Conservation (phyloP, 2,113 vertebrate genomes). For the Halcyon malimbica region DNA sequence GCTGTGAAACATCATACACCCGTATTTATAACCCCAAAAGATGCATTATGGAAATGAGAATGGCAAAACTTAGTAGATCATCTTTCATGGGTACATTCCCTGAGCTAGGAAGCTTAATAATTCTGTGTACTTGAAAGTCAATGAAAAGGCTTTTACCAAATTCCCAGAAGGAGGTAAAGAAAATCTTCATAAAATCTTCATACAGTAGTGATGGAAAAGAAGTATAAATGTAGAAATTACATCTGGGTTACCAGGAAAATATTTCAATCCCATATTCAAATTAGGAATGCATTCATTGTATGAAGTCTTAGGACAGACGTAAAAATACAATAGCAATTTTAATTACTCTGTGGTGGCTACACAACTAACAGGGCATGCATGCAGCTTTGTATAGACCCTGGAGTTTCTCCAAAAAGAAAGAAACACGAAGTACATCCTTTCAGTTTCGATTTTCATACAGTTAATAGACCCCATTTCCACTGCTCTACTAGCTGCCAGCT, state of each 20-base stretch:
- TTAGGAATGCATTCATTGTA: neutral
- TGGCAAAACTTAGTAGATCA: neutral
- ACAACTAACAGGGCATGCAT: neutral
- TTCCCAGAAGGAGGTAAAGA: neutral
- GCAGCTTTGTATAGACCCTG: neutral
- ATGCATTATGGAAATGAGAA: constrained; percentile 23
- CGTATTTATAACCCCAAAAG: neutral
- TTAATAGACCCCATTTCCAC: neutral
- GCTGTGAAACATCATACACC: neutral
- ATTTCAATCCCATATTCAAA: neutral
- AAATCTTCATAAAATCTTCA: neutral
- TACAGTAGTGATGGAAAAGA: neutral
- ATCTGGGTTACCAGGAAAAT: neutral
- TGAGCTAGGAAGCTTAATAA: neutral
- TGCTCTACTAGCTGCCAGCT: neutral
- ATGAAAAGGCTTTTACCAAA: neutral
- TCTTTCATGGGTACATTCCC: neutral
- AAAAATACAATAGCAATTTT: neutral
- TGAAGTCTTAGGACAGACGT: neutral
- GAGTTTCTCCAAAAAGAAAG: neutral
- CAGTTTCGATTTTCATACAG: neutral
- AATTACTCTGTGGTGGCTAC: neutral
- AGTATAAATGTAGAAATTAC: neutral
- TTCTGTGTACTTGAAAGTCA: neutral
- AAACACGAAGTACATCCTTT: neutral